Base-by-base conservation (phyloP, 37 sponge, comb jelly and placozoan species). In the Geodia barretti region DNA sequence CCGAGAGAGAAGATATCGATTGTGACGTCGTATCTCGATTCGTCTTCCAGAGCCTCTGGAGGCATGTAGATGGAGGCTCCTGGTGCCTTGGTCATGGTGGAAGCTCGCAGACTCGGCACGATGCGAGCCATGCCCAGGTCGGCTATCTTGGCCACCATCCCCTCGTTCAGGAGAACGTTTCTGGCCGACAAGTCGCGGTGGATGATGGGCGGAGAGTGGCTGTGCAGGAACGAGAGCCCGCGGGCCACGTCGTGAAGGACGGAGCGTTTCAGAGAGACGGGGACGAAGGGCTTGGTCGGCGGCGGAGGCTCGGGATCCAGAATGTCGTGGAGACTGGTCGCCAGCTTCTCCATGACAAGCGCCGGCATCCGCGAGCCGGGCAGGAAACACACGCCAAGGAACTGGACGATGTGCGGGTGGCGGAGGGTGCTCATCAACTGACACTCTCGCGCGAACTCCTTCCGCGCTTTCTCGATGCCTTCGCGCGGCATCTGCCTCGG, bases 361-460 rank as follows among this genome's bases (percentile, higher is more conserved):
- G n/a, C n/a, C n/a, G n/a, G n/a, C n/a, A n/a, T n/a, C n/a, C n/a
- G n/a, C n/a, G n/a, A n/a, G n/a, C n/a, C n/a, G n/a, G n/a, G n/a
- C n/a, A n/a, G n/a, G n/a, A n/a, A n/a, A n/a, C n/a, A 37, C 34
- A 81, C 68, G 26, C 76, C 81, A 28, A 87, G 68, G 59, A 87
- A 87, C 83, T 87, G 79, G 23, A 87, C 83, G 25, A 87, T 40
- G 76, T 87, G 82, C 0, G 88, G 88, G 42, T 87, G 82, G 11
- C 83, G 74, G n/a, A 87, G 41, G 28, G 14, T 29, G 36, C 88
- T 80, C 82, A 87, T 79, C 11, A 79, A 26, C 37, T 39, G 35
- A 41, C 75, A 76, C 76, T 84, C 84, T 2, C n/a, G 20, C 0
- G 38, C 23, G 60, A 75, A 84, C n/a, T n/a, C n/a, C 31, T 68